These are phyloP conservation scores for Helicoverpa armigera DNA, from an alignment of 1,140 invertebrate species.

Conservation along the genomic window DNA sequence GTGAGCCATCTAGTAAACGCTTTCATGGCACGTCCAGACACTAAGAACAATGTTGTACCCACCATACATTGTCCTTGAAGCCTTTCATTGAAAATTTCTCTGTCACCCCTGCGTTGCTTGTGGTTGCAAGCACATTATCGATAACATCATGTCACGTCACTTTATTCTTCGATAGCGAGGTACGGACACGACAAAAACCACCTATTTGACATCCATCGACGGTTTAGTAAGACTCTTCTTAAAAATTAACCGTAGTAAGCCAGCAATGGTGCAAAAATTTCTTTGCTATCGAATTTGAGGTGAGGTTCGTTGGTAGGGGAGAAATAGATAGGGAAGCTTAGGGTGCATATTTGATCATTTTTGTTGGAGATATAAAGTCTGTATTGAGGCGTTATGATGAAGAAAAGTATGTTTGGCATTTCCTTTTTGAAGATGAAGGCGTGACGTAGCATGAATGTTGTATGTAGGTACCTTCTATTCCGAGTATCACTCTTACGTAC, in stretches of 20 bases:
- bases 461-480: background rate
- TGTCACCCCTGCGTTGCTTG: slow-evolving; percentile 47
- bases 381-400: slow-evolving; percentile 52
- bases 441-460: slow-evolving; percentile 7
- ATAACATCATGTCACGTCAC: slow-evolving; percentile 67
- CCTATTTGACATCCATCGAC: slow-evolving; percentile 26
- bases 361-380: slow-evolving; percentile 68
- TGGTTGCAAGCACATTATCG: slow-evolving; percentile 66
- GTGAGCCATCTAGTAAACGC: slow-evolving; percentile 32
- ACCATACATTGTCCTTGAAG: slow-evolving; percentile 48
- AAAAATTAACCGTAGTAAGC: background rate
- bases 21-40: slow-evolving; percentile 41
- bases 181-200: background rate
- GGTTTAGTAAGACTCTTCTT: background rate
- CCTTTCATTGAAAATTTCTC: slow-evolving; percentile 52
- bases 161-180: slow-evolving; percentile 42
- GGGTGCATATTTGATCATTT: slow-evolving; percentile 81
- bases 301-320: slow-evolving; percentile 34
- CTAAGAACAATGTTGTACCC: slow-evolving; percentile 48
- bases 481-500: background rate
- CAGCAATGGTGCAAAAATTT: slow-evolving; percentile 50
- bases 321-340: slow-evolving; percentile 66
- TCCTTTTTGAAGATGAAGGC: slow-evolving; percentile 18
- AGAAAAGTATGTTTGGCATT: slow-evolving; percentile 18
- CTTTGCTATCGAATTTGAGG: background rate